Evolutionary conservation across 2,888 invertebrate genomes (phyloP).

Genomic region (Trachelus stipa): DNA sequence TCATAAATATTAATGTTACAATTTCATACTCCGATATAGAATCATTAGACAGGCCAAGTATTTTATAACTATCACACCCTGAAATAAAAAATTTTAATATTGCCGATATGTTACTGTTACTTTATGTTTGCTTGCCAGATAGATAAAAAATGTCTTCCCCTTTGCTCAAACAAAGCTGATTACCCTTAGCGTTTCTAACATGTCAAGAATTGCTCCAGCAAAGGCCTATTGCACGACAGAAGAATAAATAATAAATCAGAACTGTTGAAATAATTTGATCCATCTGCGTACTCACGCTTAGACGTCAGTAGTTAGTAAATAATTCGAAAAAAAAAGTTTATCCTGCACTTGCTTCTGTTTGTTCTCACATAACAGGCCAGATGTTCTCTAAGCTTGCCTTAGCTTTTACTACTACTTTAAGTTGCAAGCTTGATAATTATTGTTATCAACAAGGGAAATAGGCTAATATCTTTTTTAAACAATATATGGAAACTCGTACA

Average conservation of each 20-base stretch:
- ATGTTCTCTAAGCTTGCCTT: background rate
- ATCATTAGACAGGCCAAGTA: background rate
- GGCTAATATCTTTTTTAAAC: background rate
- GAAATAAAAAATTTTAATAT: background rate
- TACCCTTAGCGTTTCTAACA: background rate
- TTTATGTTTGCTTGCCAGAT: background rate
- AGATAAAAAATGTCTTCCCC: background rate
- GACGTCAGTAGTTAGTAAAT: background rate
- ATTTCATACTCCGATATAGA: background rate
- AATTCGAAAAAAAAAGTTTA: background rate
- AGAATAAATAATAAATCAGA: background rate
- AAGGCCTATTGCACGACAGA: background rate
- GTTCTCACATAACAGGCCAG: background rate
- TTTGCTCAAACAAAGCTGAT: background rate
- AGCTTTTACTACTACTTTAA: no score
- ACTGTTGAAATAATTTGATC: background rate
- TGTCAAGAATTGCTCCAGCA: background rate
- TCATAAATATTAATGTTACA: background rate
- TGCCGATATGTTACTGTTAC: background rate
- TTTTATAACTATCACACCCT: background rate
- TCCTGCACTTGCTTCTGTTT: background rate
- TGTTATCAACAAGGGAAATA: background rate
- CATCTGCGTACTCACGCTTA: background rate
- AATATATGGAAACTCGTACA: background rate
- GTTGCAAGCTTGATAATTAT: background rate